Base-by-base conservation (phyloP, 2,113 vertebrate species). In the Apteryx mantelli region DNA sequence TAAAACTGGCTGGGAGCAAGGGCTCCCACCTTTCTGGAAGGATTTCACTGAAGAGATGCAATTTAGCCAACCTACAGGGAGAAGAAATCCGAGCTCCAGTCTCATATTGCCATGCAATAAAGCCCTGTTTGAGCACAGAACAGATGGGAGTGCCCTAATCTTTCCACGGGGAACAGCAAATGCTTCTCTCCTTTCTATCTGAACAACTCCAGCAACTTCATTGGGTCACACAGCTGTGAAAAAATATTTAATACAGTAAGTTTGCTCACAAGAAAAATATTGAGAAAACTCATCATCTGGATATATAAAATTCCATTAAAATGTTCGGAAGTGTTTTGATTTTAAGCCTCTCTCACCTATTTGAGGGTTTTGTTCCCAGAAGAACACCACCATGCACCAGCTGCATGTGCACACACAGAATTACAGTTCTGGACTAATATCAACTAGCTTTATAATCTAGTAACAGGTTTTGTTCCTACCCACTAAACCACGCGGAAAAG, bases 241-340 rank as follows among this genome's bases (percentile, higher is more conserved):
- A 4, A 42, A 69, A 34, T 1, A 0, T 18, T n/a, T 36, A 19
- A 13, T 1, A 3, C 19, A 26, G 0, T 3, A 32, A 44, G 55
- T 3, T 7, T 24, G 30, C 53, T 40, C 52, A 30, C 36, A 55
- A 63, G 26, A 18, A 56, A 70, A 10, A 8, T 2, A 8, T 19
- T 17, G 11, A 34, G 28, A 73, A 7, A 74, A 22, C 24, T 11
- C 66, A 4, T 4, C 80, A 16, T 3, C 60, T 56, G 1, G 11
- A 30, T 1, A 9, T 0, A 26, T 2, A 40, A n/a, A 75, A 16
- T 5, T 55, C 38, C 66, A 14, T 8, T 3, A 2, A 71, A 78
- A 15, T 0, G 34, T 28, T 44, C 3, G 52, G 75, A 40, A 73
- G 12, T 5, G 40, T 10, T 91, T 77, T 7, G 26, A 19, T 34